phyloP scores from a whole-genome alignment of 2,888 invertebrate species.

The Patella depressa region DNA sequence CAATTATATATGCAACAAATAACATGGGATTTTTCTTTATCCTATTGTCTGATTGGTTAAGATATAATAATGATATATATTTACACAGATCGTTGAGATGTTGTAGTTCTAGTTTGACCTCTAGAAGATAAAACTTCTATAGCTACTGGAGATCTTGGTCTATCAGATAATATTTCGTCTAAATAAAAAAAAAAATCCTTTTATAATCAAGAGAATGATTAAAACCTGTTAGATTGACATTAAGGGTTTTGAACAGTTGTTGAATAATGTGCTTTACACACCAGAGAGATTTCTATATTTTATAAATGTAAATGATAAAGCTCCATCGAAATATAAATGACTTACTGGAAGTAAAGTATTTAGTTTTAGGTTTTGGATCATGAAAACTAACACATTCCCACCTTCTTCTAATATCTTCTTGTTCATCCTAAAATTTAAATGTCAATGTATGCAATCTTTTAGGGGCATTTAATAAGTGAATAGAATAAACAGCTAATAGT shows the following conservation, averaged over 20 bases:
- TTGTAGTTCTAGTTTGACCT: not conserved
- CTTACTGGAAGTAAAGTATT: constrained; percentile 26
- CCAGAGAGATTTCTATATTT: too few species aligned
- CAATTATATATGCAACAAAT: not conserved
- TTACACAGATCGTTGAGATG: not conserved
- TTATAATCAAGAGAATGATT: too few species aligned
- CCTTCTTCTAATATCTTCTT: constrained; percentile 56
- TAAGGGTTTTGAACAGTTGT: too few species aligned
- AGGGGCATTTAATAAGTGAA: too few species aligned
- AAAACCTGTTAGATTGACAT: too few species aligned
- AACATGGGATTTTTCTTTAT: too few species aligned
- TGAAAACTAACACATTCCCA: constrained; percentile 56
- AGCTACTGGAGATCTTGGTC: constrained; percentile 32
- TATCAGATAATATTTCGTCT: constrained; percentile 27
- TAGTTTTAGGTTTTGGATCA: constrained; percentile 24
- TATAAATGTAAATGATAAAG: too few species aligned
- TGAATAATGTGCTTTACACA: too few species aligned
- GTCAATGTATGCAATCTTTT: too few species aligned
- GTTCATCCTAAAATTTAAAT: constrained; percentile 49
- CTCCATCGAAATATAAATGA: not conserved
- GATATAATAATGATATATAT: too few species aligned
- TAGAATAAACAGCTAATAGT: too few species aligned
- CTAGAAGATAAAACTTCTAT: constrained; percentile 31
- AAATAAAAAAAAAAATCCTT: not conserved
- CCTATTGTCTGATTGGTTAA: too few species aligned